These are phyloP conservation scores for Alligator mississippiensis DNA, from an alignment of 2,113 vertebrate species.

Conservation along the genomic window DNA sequence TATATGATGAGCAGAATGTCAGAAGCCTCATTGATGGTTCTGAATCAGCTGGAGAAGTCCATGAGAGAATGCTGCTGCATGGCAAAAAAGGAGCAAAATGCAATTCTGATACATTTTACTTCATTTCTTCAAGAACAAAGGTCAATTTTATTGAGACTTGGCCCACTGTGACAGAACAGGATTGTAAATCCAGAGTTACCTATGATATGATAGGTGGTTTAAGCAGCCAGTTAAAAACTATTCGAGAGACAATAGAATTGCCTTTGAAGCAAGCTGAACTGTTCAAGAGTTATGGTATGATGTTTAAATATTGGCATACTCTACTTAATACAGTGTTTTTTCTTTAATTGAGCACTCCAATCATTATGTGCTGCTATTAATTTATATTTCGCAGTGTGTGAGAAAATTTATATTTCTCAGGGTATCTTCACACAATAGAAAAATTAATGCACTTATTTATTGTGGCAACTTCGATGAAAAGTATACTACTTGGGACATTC, in stretches of 20 bases:
- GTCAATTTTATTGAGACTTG: slow-evolving; percentile 74
- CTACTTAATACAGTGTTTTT: background rate
- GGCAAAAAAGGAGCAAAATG: slow-evolving; percentile 52
- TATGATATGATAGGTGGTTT: slow-evolving; percentile 95
- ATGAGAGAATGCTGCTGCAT: background rate
- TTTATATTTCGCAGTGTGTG: too few relatives aligned
- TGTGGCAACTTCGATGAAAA: too few relatives aligned
- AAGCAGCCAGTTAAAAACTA: slow-evolving; percentile 84
- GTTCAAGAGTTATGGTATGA: slow-evolving; percentile 89
- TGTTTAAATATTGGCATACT: slow-evolving; percentile 19
- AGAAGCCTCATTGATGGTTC: background rate
- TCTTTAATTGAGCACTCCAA: background rate
- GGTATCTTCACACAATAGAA: too few relatives aligned
- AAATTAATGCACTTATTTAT: too few relatives aligned
- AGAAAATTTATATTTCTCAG: too few relatives aligned
- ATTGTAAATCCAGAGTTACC: slow-evolving; percentile 79
- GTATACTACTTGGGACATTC: too few relatives aligned
- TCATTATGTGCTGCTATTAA: too few relatives aligned
- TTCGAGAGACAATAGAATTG: slow-evolving; percentile 93
- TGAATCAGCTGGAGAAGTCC: slow-evolving; percentile 3
- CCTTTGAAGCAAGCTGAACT: slow-evolving; percentile 91
- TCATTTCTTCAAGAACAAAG: slow-evolving; percentile 83
- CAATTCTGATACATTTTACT: slow-evolving; percentile 86
- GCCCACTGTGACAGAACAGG: slow-evolving; percentile 10
- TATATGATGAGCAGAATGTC: background rate